These are phyloP conservation scores for Therioaphis trifolii DNA, from an alignment of 2,888 invertebrate species.

Conservation along the genomic window DNA sequence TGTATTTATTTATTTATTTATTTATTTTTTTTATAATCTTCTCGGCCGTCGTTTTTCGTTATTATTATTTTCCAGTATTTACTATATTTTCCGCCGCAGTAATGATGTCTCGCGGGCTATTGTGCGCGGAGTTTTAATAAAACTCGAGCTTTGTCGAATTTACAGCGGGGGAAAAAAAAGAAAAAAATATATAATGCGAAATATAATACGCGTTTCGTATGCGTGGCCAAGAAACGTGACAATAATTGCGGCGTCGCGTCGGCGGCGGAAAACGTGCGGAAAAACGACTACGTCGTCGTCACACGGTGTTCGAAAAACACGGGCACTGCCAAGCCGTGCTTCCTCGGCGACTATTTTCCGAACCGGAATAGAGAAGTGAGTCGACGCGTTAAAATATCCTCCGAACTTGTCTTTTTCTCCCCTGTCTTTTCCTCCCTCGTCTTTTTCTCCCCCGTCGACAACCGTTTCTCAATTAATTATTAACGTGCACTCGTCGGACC, in stretches of 20 bases:
- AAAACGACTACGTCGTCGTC: too few relatives aligned
- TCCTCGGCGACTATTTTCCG: too few relatives aligned
- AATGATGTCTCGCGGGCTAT: conserved; percentile 30
- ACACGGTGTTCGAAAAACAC: too few relatives aligned
- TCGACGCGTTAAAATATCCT: background rate
- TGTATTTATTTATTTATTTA: too few relatives aligned
- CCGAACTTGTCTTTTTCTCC: background rate
- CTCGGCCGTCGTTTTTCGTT: background rate
- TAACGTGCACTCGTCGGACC: background rate
- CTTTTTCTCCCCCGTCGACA: too few relatives aligned
- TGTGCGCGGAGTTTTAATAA: conserved; percentile 34
- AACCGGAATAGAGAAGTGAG: too few relatives aligned
- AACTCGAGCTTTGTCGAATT: background rate
- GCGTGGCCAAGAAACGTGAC: conserved; percentile 1
- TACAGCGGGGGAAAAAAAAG: too few relatives aligned
- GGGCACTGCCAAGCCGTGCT: too few relatives aligned
- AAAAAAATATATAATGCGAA: conserved; percentile 20
- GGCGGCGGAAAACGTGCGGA: background rate
- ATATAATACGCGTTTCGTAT: background rate
- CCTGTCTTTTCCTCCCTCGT: background rate
- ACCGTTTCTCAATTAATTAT: conserved; percentile 32
- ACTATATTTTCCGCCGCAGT: conserved; percentile 22
- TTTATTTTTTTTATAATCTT: background rate
- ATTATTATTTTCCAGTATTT: conserved; percentile 24
- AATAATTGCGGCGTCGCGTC: background rate